Percentiles rank a stretch among this genome's conserved stretches.
These are phyloP conservation scores for Orchestia grillus DNA, from an alignment of 1,140 invertebrate species.

Conservation along the genomic window DNA sequence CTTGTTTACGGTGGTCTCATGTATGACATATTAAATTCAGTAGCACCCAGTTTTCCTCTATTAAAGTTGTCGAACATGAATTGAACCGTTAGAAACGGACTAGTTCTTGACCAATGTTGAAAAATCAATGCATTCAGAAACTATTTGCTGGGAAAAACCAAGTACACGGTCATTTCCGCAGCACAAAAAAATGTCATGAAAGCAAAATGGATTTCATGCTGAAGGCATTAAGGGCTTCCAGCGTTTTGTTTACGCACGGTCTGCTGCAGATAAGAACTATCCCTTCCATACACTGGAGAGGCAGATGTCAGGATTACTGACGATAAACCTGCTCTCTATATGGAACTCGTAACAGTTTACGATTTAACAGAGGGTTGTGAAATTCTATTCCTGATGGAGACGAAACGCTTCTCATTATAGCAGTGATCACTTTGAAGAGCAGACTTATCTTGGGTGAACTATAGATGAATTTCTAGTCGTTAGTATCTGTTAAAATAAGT, in stretches of 20 bases:
- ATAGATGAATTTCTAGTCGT: no score
- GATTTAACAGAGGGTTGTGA: conserved; percentile 30
- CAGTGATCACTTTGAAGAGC: background rate
- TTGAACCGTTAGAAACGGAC: background rate
- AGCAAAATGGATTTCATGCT: background rate
- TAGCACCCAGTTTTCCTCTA: background rate
- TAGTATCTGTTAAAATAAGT: no score
- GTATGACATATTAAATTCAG: background rate
- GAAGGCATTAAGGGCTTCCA: background rate
- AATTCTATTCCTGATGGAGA: conserved; percentile 15
- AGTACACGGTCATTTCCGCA: background rate
- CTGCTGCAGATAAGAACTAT: background rate
- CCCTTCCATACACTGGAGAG: background rate
- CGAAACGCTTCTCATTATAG: background rate
- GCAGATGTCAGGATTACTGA: background rate
- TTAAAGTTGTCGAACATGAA: background rate
- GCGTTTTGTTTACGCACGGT: background rate
- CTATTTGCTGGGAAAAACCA: background rate
- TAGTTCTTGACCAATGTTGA: background rate
- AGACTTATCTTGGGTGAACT: background rate
- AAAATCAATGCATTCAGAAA: background rate
- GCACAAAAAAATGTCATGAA: background rate
- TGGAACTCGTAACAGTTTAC: background rate
- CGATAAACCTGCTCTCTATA: background rate
- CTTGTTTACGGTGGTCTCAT: background rate